A percentile compares a stretch with the other conserved stretches of the same genome.
phyloP scores from a whole-genome alignment of 30 jellyfish, hydroid and myxozoan genomes.

The Cassiopea andromeda region DNA sequence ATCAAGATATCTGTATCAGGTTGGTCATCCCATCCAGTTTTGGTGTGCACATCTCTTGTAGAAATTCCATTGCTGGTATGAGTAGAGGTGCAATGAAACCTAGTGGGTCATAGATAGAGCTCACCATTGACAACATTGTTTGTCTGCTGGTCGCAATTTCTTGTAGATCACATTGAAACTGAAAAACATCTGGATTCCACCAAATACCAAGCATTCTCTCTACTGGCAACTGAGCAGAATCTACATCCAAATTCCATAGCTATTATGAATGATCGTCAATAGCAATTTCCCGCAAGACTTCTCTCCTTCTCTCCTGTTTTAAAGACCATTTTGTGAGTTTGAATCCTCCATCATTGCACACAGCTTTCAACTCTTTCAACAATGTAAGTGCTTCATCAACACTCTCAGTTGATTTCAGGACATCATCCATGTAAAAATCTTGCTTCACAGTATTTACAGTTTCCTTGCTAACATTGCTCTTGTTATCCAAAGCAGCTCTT shows the following conservation, averaged over 20 bases:
- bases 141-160: not conserved
- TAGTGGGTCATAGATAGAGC: slow-evolving; percentile 28
- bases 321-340: slow-evolving; percentile 28
- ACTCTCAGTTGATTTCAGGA: slow-evolving; percentile 6
- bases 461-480: slow-evolving; percentile 39
- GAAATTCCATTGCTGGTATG: slow-evolving; percentile 15
- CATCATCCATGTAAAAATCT: slow-evolving; percentile 51
- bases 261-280: slow-evolving; percentile 1
- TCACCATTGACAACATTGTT: not conserved
- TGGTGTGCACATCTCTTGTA: slow-evolving; percentile 22
- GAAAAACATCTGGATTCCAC: slow-evolving; percentile 29
- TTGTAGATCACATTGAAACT: slow-evolving; percentile 9
- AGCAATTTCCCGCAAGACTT: slow-evolving; percentile 30
- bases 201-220: slow-evolving; percentile 39
- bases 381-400: slow-evolving; percentile 27
- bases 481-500: slow-evolving; percentile 28
- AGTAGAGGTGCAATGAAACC: slow-evolving; percentile 33
- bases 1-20: not conserved
- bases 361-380: not conserved
- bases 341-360: slow-evolving; percentile 51
- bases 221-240: slow-evolving; percentile 19
- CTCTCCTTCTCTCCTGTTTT: not conserved
- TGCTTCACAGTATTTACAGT: slow-evolving; percentile 21
- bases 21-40: slow-evolving; percentile 32
- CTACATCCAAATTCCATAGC: not conserved